Evolutionary conservation across 2,888 invertebrate genomes (phyloP).

Genomic region (Catocala nupta): DNA sequence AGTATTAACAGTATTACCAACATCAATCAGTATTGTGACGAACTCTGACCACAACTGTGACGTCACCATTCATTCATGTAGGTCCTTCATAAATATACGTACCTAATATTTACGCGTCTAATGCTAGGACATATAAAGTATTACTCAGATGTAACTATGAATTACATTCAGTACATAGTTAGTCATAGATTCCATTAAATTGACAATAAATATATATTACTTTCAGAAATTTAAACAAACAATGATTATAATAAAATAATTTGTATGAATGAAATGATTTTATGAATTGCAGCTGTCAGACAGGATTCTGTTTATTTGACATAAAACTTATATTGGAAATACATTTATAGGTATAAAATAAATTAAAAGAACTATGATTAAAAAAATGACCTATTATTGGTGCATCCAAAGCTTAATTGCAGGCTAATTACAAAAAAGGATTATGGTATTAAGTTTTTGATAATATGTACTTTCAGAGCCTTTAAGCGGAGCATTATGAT

Average conservation of each 20-base stretch:
- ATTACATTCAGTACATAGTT: slow-evolving; percentile 43
- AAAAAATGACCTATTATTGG: too few species aligned
- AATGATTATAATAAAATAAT: slow-evolving; percentile 4
- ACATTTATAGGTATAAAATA: not conserved
- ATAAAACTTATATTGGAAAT: not conserved
- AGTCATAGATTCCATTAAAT: slow-evolving; percentile 49
- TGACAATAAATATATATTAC: slow-evolving; percentile 30
- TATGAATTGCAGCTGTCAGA: slow-evolving; percentile 6
- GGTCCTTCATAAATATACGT: not conserved
- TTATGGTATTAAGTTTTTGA: too few species aligned
- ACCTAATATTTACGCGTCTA: not conserved
- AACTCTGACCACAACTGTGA: slow-evolving; percentile 11
- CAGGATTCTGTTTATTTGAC: not conserved
- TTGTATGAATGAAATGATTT: not conserved
- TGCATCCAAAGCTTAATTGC: too few species aligned
- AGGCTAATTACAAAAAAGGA: too few species aligned
- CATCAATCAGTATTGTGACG: slow-evolving; percentile 7
- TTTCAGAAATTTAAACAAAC: slow-evolving; percentile 7
- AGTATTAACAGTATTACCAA: not conserved
- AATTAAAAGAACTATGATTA: too few species aligned
- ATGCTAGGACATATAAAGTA: not conserved
- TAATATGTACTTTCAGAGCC: too few species aligned
- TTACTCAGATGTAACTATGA: slow-evolving; percentile 31
- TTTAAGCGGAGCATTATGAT: too few species aligned
- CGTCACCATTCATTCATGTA: slow-evolving; percentile 11